Evolutionary conservation across 2,888 invertebrate genomes (phyloP).

Genomic region (Electrophaes corylata): DNA sequence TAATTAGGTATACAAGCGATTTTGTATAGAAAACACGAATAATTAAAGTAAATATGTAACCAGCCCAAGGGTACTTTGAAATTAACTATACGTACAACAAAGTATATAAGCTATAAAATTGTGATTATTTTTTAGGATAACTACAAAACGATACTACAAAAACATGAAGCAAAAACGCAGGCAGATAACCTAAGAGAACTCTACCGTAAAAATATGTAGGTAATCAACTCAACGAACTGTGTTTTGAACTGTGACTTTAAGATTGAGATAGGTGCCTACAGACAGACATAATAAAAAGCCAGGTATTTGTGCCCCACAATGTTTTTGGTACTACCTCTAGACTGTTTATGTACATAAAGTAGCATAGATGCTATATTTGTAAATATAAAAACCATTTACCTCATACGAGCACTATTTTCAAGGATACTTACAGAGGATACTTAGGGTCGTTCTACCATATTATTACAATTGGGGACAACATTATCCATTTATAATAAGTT

Average conservation of each 20-base stretch:
- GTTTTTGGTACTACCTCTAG: neutral
- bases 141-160: constrained; percentile 9
- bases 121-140: neutral
- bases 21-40: neutral
- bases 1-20: neutral
- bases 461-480: constrained; percentile 23
- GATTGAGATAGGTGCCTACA: neutral
- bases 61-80: neutral
- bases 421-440: constrained; percentile 14
- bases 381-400: neutral
- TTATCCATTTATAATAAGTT: constrained; percentile 20
- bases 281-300: neutral
- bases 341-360: neutral
- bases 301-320: neutral
- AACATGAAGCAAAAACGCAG: constrained; percentile 12
- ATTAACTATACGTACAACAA: neutral
- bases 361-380: neutral
- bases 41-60: constrained; percentile 1
- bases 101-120: neutral
- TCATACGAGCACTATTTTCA: neutral
- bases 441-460: constrained; percentile 16
- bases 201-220: constrained; percentile 21
- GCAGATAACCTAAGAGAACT: constrained; percentile 7
- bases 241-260: constrained; percentile 24
- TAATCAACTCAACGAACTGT: constrained; percentile 6